Percentiles rank a stretch among this genome's conserved stretches.
phyloP scores from a whole-genome alignment of 2,888 invertebrate genomes.

The Seira ritae region DNA sequence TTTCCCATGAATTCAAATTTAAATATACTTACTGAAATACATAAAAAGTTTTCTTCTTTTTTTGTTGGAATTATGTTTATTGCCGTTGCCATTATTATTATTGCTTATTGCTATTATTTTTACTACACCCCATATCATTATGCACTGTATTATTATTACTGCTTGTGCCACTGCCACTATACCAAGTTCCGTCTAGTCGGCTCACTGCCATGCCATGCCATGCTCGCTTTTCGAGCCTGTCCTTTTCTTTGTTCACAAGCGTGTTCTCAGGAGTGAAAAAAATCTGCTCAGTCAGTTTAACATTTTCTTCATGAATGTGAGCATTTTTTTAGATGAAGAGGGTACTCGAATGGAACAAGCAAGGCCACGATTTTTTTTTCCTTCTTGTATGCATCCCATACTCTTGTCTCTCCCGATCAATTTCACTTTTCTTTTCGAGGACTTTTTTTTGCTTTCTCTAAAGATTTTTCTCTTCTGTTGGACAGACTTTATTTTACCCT shows the following conservation, averaged over 20 bases:
- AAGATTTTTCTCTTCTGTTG: not conserved
- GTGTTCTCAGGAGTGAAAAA: not conserved
- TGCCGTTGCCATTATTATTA: conserved; percentile 3
- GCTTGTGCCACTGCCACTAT: not conserved
- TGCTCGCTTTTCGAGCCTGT: too few relatives aligned
- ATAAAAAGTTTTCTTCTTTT: conserved; percentile 16
- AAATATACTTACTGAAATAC: conserved; percentile 13
- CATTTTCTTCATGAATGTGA: not conserved
- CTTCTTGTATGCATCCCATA: conserved; percentile 40
- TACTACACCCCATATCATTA: conserved; percentile 11
- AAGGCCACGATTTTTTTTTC: conserved; percentile 6
- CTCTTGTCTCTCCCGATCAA: conserved; percentile 26
- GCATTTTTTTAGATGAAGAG: conserved; percentile 1
- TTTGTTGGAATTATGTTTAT: conserved; percentile 13
- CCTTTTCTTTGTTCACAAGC: not conserved
- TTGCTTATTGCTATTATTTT: conserved; percentile 11
- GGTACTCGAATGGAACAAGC: conserved; percentile 26
- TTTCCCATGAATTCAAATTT: conserved; percentile 21
- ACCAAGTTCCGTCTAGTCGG: too few relatives aligned
- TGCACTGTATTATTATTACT: conserved; percentile 8
- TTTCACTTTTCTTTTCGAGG: conserved; percentile 17
- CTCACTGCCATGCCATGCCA: too few relatives aligned
- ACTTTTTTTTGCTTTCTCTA: conserved; percentile 9
- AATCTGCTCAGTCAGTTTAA: conserved; percentile 7
- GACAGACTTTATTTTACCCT: not conserved